Evolutionary conservation across 2,888 invertebrate species (phyloP).

Genomic region (Campoplex nolae): DNA sequence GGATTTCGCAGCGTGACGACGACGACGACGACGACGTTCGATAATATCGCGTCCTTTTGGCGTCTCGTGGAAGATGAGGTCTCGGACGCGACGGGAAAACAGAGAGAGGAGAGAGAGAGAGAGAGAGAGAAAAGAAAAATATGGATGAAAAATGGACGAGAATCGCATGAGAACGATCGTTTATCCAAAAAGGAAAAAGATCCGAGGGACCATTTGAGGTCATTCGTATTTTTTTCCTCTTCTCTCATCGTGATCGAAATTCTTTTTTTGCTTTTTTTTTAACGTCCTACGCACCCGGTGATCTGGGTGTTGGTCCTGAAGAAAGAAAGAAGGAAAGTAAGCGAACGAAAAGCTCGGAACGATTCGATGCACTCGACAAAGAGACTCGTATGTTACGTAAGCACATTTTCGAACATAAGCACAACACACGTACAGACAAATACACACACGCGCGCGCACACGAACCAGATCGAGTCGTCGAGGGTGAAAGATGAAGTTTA

Average conservation of each 20-base stretch:
- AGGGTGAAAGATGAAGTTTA: conserved; percentile 5
- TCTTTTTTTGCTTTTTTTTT: conserved; percentile 7
- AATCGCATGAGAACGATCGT: conserved; percentile 10
- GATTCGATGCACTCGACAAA: conserved; percentile 43
- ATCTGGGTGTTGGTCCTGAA: not conserved
- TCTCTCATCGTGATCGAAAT: not conserved
- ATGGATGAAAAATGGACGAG: not conserved
- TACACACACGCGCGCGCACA: conserved; percentile 16
- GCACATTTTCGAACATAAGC: conserved; percentile 59
- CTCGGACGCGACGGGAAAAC: conserved; percentile 26
- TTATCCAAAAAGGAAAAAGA: conserved; percentile 33
- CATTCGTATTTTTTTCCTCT: conserved; percentile 32
- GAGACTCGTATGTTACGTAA: conserved; percentile 62
- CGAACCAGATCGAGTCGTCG: conserved; percentile 6
- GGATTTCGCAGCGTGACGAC: conserved; percentile 41
- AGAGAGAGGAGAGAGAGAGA: conserved; percentile 39
- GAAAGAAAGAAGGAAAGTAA: conserved; percentile 18
- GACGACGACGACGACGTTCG: not conserved
- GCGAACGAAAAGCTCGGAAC: conserved; percentile 11
- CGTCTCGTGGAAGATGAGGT: conserved; percentile 48
- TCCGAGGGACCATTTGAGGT: conserved; percentile 28
- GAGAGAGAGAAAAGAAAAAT: not conserved
- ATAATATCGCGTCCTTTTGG: conserved; percentile 23
- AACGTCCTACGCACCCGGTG: conserved; percentile 1
- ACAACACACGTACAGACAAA: conserved; percentile 39